A percentile compares a stretch with the other conserved stretches of the same genome.
Evolutionary conservation across 2,797 vertebrate genomes (phyloP).

Genomic region (Chrysocyon brachyurus): DNA sequence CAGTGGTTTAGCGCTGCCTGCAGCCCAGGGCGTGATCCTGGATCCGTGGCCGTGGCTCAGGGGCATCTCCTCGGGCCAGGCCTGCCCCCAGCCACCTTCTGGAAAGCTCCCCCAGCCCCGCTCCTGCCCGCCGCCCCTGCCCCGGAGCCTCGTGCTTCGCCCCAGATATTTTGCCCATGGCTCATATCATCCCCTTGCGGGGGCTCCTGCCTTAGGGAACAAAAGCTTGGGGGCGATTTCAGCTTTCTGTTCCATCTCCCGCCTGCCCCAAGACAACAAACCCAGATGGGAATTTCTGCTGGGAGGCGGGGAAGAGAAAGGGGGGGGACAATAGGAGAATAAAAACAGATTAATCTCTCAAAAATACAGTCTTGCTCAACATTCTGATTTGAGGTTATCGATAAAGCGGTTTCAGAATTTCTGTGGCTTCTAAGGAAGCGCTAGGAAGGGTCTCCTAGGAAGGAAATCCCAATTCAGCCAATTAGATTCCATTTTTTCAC

Average conservation of each 20-base stretch:
- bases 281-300: not conserved
- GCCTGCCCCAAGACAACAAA: not conserved
- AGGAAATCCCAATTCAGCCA: conserved; percentile 47
- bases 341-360: not conserved
- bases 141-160: not conserved
- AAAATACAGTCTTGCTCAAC: not conserved
- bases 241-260: not conserved
- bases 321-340: not conserved
- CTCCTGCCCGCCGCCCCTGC: accelerated
- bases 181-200: not conserved
- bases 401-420: conserved; percentile 30
- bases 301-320: not conserved
- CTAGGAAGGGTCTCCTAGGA: not conserved
- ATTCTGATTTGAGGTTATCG: not conserved
- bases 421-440: not conserved
- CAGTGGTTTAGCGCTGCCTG: too few species aligned
- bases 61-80: not conserved
- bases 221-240: not conserved
- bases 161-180: not conserved
- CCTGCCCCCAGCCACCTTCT: not conserved
- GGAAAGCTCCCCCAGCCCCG: not conserved
- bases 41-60: not conserved
- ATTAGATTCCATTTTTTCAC: not conserved
- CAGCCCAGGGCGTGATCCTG: too few species aligned
- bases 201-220: not conserved